phyloP scores from a whole-genome alignment of 1,140 invertebrate genomes.

The Wiebesia pumilae region DNA sequence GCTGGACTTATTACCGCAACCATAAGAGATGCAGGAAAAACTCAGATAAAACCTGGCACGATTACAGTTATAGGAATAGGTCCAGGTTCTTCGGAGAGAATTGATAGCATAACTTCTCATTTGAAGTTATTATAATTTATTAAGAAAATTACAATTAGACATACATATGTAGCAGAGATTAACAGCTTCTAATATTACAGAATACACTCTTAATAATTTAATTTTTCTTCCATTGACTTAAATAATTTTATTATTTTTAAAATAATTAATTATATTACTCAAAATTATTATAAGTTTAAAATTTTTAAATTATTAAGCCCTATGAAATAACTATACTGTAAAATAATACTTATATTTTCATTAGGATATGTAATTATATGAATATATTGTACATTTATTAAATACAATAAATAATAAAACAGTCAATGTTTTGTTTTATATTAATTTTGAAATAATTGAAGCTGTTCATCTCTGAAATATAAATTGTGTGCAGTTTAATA shows the following conservation, averaged over 20 bases:
- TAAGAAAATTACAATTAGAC: slow-evolving; percentile 6
- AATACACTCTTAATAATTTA: neutral
- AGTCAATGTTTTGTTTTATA: neutral
- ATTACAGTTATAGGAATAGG: slow-evolving; percentile 87
- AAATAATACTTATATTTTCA: neutral
- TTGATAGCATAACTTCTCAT: slow-evolving; percentile 83
- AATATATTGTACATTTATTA: neutral
- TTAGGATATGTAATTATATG: neutral
- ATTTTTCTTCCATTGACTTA: neutral
- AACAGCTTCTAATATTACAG: neutral
- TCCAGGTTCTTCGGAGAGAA: slow-evolving; percentile 78
- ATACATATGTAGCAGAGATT: neutral
- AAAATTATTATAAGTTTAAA: neutral
- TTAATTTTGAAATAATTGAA: slow-evolving; percentile 10
- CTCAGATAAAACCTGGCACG: slow-evolving; percentile 81
- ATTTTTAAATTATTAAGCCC: neutral
- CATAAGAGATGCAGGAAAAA: slow-evolving; percentile 86
- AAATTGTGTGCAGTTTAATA: slow-evolving; percentile 23
- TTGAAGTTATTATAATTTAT: slow-evolving; percentile 80
- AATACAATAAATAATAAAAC: neutral
- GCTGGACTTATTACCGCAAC: slow-evolving; percentile 78
- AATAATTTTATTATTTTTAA: no score
- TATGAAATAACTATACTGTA: neutral
- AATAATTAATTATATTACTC: neutral
- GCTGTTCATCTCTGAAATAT: slow-evolving; percentile 27